Conservation (phyloP, 2,797 vertebrate genomes). For the Enteromius mattozi region DNA sequence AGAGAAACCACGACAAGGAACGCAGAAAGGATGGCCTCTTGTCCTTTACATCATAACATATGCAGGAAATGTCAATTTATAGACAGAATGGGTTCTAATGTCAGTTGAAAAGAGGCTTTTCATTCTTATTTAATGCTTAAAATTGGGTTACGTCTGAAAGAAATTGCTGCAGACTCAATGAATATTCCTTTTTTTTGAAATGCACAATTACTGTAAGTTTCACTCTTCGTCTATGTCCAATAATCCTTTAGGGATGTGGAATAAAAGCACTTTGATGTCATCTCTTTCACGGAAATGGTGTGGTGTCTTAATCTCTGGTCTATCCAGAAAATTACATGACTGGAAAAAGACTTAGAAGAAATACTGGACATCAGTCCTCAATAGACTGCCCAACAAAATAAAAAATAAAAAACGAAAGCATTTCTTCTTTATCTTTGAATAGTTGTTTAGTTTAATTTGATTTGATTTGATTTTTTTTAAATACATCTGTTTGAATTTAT, state of each 20-base stretch:
- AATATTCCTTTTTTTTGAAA: conserved; percentile 44
- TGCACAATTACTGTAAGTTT: conserved; percentile 8
- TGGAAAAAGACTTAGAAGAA: neutral
- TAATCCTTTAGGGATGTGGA: neutral
- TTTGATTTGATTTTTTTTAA: too few relatives aligned
- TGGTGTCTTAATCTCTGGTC: neutral
- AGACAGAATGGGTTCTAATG: conserved; percentile 68
- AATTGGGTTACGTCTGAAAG: conserved; percentile 66
- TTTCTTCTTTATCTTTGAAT: neutral
- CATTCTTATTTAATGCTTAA: conserved; percentile 71
- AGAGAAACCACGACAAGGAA: conserved; percentile 60
- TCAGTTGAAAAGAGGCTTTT: conserved; percentile 69
- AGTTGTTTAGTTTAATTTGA: neutral
- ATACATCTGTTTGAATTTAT: too few relatives aligned
- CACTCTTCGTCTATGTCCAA: neutral
- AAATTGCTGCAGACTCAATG: conserved; percentile 56
- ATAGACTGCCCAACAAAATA: neutral
- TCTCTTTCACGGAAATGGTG: neutral
- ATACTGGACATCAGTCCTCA: neutral
- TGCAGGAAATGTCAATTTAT: conserved; percentile 70
- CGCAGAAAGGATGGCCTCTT: conserved; percentile 40
- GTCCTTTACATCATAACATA: conserved; percentile 68
- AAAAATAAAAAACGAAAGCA: neutral
- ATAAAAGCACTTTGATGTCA: neutral
- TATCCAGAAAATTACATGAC: neutral